These are phyloP conservation scores for Kryptolebias marmoratus DNA, from an alignment of 2,113 vertebrate genomes.

Conservation along the genomic window DNA sequence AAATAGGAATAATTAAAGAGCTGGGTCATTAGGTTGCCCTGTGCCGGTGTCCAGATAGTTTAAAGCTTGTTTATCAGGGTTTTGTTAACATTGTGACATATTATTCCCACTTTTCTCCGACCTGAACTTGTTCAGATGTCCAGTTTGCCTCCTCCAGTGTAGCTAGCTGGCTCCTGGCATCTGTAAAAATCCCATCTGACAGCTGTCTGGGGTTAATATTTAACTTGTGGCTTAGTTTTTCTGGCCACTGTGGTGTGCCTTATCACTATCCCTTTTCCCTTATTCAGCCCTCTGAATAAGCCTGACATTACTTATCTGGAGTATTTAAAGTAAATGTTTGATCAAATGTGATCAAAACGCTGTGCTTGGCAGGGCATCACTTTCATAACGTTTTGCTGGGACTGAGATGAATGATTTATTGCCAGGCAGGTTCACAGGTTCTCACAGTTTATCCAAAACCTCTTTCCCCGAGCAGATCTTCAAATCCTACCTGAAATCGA, in stretches of 20 bases:
- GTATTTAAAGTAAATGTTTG: neutral
- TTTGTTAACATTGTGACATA: neutral
- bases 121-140: neutral
- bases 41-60: neutral
- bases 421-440: no score
- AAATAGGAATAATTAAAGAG: neutral
- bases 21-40: neutral
- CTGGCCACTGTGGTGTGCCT: neutral
- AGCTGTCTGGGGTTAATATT: slow-evolving; percentile 36
- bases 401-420: no score
- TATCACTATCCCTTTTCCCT: slow-evolving; percentile 2
- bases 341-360: neutral
- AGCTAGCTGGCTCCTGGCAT: neutral
- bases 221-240: slow-evolving; percentile 21
- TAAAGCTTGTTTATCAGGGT: neutral
- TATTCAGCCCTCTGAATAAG: neutral
- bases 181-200: neutral
- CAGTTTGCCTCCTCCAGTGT: neutral
- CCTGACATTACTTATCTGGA: slow-evolving; percentile 27
- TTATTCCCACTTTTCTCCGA: neutral
- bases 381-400: no score
- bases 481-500: no score
- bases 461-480: no score
- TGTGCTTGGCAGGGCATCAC: no score
- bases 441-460: no score